Conservation (phyloP, 2,797 vertebrate genomes). For the Leontopithecus rosalia region DNA sequence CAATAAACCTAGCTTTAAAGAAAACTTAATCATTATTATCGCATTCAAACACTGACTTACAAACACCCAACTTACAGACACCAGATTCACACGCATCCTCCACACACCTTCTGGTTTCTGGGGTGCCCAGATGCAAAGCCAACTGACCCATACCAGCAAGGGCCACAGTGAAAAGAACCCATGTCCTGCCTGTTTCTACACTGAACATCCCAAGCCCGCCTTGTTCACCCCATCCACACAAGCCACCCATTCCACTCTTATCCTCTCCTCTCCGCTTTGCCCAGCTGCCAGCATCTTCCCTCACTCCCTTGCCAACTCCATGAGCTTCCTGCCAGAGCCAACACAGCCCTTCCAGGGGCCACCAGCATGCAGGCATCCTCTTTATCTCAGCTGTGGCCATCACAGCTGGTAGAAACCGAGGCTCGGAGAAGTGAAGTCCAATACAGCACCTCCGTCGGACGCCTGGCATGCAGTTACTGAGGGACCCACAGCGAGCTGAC, state of each 20-base stretch:
- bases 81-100: neutral
- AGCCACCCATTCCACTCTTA: neutral
- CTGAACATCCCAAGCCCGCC: neutral
- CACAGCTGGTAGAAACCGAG: neutral
- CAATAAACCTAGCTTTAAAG: neutral
- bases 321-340: neutral
- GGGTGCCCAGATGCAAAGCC: neutral
- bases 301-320: neutral
- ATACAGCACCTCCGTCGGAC: fast-evolving
- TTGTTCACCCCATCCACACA: neutral
- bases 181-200: fast-evolving
- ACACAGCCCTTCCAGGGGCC: no score
- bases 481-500: fast-evolving
- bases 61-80: neutral
- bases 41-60: no score
- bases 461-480: fast-evolving
- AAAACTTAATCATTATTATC: neutral
- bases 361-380: fast-evolving
- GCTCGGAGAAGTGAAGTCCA: neutral
- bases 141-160: neutral
- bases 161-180: neutral
- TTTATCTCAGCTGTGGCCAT: neutral
- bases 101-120: neutral
- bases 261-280: neutral
- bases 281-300: neutral